These are phyloP conservation scores for Nothoprocta pentlandii DNA, from an alignment of 2,113 vertebrate genomes.

Conservation along the genomic window DNA sequence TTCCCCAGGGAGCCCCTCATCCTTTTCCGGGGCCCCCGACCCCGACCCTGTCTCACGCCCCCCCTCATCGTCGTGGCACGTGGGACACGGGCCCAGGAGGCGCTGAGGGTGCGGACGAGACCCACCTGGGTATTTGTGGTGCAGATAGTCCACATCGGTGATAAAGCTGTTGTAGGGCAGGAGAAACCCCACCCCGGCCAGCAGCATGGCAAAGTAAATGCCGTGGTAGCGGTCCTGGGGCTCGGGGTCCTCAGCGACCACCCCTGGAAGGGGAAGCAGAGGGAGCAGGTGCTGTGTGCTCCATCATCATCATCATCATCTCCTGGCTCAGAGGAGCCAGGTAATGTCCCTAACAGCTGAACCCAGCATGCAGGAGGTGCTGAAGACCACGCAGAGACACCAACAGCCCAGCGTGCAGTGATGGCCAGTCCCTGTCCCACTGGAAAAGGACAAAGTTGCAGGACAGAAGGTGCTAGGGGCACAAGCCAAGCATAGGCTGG, in stretches of 20 bases:
- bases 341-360: neutral
- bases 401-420: neutral
- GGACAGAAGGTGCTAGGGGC: neutral
- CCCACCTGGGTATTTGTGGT: conserved; percentile 94
- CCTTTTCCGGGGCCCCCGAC: neutral
- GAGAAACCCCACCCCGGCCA: conserved; percentile 97
- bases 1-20: neutral
- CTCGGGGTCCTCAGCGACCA: conserved; percentile 85
- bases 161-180: conserved; percentile 99
- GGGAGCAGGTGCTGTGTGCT: fast-evolving
- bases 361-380: neutral
- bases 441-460: neutral
- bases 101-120: neutral
- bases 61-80: neutral
- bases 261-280: neutral
- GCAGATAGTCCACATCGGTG: conserved; percentile 96
- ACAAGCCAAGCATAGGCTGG: neutral
- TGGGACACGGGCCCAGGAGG: too few relatives aligned
- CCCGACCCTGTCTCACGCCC: too few relatives aligned
- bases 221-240: conserved; percentile 95
- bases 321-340: neutral
- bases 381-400: neutral
- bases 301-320: too few relatives aligned
- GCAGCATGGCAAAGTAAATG: conserved; percentile 97
- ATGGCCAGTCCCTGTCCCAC: too few relatives aligned